phyloP scores from a whole-genome alignment of 2,888 invertebrate species.

The Patella pellucida region DNA sequence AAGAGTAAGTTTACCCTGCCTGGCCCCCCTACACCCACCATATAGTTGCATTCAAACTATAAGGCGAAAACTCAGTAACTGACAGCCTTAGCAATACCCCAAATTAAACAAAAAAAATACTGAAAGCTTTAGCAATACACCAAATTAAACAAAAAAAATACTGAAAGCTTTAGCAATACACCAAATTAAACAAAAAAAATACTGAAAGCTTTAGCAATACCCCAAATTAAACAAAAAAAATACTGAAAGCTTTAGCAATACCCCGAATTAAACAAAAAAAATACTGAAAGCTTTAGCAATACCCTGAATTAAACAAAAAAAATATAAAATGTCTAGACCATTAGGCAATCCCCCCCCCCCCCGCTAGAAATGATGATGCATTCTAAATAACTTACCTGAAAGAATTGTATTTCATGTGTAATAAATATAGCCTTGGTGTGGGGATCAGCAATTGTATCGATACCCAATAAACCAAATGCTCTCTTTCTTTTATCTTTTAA shows the following conservation, averaged over 20 bases:
- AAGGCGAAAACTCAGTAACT: no score
- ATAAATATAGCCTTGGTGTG: constrained; percentile 66
- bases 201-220: constrained; percentile 69
- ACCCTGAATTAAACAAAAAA: constrained; percentile 52
- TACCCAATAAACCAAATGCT: constrained; percentile 68
- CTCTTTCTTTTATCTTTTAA: constrained; percentile 68
- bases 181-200: constrained; percentile 32
- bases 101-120: constrained; percentile 6
- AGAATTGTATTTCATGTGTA: constrained; percentile 70
- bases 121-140: no score
- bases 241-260: constrained; percentile 69
- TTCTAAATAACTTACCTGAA: constrained; percentile 57
- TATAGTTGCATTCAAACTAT: no score
- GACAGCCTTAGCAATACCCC: constrained; percentile 70
- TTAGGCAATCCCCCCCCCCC: no score
- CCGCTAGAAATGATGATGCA: no score
- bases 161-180: no score
- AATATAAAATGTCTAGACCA: no score
- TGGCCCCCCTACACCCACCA: no score
- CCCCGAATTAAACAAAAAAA: constrained; percentile 51
- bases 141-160: no score
- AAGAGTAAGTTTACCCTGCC: no score
- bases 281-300: constrained; percentile 70
- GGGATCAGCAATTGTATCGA: constrained; percentile 67
- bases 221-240: constrained; percentile 49